These are phyloP conservation scores for Tetranychus urticae DNA, from an alignment of 1,140 invertebrate species.

Conservation along the genomic window DNA sequence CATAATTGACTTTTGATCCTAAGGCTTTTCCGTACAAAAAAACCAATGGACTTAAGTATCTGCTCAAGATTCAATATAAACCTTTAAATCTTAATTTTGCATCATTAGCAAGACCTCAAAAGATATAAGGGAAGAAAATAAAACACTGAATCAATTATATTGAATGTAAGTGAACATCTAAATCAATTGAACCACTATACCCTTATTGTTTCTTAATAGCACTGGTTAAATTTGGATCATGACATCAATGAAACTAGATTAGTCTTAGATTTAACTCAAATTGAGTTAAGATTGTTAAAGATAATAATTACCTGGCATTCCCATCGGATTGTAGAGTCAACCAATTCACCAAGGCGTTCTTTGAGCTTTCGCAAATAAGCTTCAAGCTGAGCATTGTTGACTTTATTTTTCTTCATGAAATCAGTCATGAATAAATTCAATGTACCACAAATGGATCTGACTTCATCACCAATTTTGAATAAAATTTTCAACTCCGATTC, in stretches of 20 bases:
- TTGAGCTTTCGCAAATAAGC: constrained; percentile 4
- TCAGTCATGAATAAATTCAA: constrained; percentile 1
- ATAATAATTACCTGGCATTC: background rate
- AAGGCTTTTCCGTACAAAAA: no score
- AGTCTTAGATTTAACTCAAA: background rate
- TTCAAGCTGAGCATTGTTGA: constrained; percentile 9
- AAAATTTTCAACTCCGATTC: background rate
- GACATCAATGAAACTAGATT: background rate
- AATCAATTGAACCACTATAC: no score
- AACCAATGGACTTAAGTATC: no score
- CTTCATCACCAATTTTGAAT: background rate
- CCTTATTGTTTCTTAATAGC: no score
- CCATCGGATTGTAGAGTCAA: constrained; percentile 1
- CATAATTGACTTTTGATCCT: no score
- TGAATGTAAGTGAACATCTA: no score
- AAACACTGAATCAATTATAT: no score
- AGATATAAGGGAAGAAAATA: no score
- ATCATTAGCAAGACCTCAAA: no score
- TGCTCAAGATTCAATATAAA: no score
- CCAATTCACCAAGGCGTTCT: constrained; percentile 8
- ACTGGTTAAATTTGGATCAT: no score
- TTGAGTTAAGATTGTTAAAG: background rate
- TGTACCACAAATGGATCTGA: background rate
- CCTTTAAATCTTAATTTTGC: no score
- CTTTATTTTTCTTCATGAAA: background rate